These are phyloP conservation scores for Phrynocephalus versicolor DNA, from an alignment of 2,113 vertebrate species.

Conservation along the genomic window DNA sequence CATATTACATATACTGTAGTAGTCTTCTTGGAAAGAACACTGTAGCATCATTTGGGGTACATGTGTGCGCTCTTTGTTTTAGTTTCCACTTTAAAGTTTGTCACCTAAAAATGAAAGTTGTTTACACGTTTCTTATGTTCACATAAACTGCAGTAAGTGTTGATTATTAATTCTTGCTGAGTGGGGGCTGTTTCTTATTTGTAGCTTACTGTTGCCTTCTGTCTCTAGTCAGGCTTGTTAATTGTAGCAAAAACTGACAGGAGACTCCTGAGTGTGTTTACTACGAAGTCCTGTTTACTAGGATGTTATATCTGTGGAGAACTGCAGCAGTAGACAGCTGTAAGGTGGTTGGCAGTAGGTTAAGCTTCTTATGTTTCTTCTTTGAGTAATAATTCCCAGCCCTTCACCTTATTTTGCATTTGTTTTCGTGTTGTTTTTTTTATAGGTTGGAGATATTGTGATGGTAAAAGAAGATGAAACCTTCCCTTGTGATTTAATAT, in stretches of 20 bases:
- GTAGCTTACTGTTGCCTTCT: background rate
- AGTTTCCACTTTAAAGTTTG: background rate
- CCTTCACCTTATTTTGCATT: background rate
- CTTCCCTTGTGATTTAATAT: slow-evolving; percentile 95
- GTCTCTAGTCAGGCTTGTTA: background rate
- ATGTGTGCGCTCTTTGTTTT: background rate
- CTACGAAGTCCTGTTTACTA: no score
- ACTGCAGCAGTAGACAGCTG: background rate
- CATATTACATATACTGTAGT: background rate
- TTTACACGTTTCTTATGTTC: background rate
- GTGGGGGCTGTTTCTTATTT: background rate
- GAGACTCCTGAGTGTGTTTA: background rate
- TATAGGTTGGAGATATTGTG: slow-evolving; percentile 95
- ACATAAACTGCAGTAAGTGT: background rate
- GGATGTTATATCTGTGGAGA: background rate
- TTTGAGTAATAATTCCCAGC: background rate
- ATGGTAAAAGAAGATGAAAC: slow-evolving; percentile 92
- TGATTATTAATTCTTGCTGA: background rate
- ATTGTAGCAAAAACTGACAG: background rate
- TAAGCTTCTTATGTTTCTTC: background rate
- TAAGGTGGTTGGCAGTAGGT: background rate
- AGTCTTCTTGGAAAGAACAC: background rate
- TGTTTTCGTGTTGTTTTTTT: no score
- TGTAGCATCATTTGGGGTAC: background rate
- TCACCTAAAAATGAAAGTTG: background rate